These are phyloP conservation scores for Tetropium fuscum DNA, from an alignment of 2,888 invertebrate genomes.

Conservation along the genomic window DNA sequence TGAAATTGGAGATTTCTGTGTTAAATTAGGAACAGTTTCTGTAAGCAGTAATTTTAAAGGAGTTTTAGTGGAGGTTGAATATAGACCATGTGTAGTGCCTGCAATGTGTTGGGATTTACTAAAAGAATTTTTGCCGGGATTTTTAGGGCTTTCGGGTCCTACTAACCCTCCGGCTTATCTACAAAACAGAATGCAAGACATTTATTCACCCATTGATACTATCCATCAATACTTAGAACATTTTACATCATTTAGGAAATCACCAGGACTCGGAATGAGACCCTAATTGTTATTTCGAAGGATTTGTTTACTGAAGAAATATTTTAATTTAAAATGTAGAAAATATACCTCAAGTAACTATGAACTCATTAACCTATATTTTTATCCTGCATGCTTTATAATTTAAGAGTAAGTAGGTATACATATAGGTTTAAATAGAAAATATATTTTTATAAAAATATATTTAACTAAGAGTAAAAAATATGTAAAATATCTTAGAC, in stretches of 20 bases:
- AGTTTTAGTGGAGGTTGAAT: constrained; percentile 93
- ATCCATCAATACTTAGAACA: constrained; percentile 95
- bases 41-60: constrained; percentile 96
- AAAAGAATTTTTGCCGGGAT: constrained; percentile 91
- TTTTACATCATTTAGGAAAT: constrained; percentile 89
- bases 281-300: too few relatives aligned
- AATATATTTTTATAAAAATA: too few relatives aligned
- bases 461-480: too few relatives aligned
- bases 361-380: too few relatives aligned
- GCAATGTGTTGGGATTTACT: constrained; percentile 92
- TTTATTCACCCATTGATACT: constrained; percentile 92
- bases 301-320: too few relatives aligned
- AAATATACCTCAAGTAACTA: too few relatives aligned
- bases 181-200: constrained; percentile 81
- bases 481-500: too few relatives aligned
- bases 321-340: too few relatives aligned
- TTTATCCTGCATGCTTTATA: too few relatives aligned
- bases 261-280: constrained; percentile 71
- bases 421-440: too few relatives aligned
- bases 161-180: constrained; percentile 81
- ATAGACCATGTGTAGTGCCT: constrained; percentile 90
- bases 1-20: constrained; percentile 92
- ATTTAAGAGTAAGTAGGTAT: too few relatives aligned
- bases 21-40: constrained; percentile 93
- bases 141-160: constrained; percentile 82